phyloP scores from a whole-genome alignment of 1,140 invertebrate species.

The Drosophila yakuba region DNA sequence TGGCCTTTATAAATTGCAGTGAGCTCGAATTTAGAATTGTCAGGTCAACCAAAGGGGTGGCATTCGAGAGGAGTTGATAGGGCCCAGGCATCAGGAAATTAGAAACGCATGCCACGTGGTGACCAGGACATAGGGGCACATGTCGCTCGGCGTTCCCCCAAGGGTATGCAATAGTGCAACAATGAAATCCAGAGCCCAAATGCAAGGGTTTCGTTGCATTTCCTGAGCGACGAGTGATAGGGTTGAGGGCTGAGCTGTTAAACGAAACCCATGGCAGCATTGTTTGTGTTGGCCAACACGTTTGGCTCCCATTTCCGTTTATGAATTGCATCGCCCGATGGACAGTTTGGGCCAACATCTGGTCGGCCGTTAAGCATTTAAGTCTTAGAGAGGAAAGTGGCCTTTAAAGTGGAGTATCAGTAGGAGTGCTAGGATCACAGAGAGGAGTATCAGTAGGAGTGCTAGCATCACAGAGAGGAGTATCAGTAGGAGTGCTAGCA shows the following conservation, averaged over 20 bases:
- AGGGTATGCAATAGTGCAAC: conserved; percentile 8
- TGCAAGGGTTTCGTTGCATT: conserved; percentile 48
- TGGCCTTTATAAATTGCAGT: conserved; percentile 67
- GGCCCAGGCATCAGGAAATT: conserved; percentile 59
- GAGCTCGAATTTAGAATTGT: conserved; percentile 55
- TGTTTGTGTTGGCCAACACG: conserved; percentile 65
- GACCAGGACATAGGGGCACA: conserved; percentile 11
- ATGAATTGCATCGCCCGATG: conserved; percentile 54
- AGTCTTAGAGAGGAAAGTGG: not conserved
- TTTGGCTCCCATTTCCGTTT: conserved; percentile 69
- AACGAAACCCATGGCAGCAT: conserved; percentile 52
- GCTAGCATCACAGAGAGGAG: conserved; percentile 13
- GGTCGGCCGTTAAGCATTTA: conserved; percentile 6
- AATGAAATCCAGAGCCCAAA: conserved; percentile 35
- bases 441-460: not conserved
- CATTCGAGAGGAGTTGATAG: not conserved
- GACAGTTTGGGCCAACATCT: conserved; percentile 4
- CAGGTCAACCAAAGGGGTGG: conserved; percentile 14
- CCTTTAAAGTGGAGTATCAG: not conserved
- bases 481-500: not conserved
- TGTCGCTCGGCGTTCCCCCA: not conserved
- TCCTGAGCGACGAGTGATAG: conserved; percentile 11
- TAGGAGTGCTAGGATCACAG: conserved; percentile 10
- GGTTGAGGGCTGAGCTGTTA: conserved; percentile 27
- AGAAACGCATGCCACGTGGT: conserved; percentile 73